phyloP scores from a whole-genome alignment of 2,797 vertebrate genomes.

The Sorex maritimensis region DNA sequence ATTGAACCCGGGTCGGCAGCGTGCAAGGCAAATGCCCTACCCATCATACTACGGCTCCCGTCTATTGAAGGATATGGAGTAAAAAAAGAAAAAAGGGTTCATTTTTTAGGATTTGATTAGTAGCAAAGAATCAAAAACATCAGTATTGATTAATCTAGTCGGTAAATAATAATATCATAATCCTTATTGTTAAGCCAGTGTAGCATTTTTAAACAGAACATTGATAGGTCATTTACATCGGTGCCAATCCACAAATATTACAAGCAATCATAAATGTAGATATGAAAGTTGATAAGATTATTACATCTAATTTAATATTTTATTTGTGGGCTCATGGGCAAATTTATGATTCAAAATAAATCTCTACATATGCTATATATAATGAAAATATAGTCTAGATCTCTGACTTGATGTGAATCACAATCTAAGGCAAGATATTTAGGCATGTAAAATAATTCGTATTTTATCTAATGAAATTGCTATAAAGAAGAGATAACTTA shows the following conservation, averaged over 20 bases:
- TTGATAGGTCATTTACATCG: not conserved
- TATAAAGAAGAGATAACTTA: not conserved
- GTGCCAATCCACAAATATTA: not conserved
- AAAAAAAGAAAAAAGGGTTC: not conserved
- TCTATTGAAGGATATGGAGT: not conserved
- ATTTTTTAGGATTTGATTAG: conserved; percentile 1
- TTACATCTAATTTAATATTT: not conserved
- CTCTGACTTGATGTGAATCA: not conserved
- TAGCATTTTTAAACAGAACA: conserved; percentile 6
- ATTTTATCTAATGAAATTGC: not conserved
- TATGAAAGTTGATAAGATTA: not conserved
- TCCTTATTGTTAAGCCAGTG: not conserved
- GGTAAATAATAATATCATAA: not conserved
- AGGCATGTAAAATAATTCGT: not conserved
- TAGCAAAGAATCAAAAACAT: not conserved
- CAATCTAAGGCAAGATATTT: not conserved
- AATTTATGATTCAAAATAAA: conserved; percentile 1
- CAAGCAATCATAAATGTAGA: not conserved
- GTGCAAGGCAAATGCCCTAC: no score
- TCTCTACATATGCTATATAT: not conserved
- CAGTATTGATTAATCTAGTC: not conserved
- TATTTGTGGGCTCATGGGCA: not conserved
- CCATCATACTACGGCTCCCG: no score
- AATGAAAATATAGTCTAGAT: not conserved
- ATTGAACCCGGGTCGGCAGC: no score